Conservation (phyloP, 30 jellyfish, hydroid and myxozoan species). For the Clytia hemisphaerica region DNA sequence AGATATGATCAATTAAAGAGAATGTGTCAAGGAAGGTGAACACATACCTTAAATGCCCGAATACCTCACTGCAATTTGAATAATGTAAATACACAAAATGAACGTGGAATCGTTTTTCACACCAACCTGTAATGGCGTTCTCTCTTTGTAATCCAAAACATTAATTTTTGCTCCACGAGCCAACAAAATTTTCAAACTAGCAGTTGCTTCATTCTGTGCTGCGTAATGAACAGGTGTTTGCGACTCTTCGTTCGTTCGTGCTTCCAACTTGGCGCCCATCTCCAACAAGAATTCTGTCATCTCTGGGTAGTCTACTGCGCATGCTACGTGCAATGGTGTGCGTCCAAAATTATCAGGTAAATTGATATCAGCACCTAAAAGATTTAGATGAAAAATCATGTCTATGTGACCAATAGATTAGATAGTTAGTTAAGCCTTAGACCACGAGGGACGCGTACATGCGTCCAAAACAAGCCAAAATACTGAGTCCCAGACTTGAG, state of each 20-base stretch:
- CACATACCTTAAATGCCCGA: too few species aligned
- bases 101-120: neutral
- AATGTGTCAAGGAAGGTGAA: too few species aligned
- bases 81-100: too few species aligned
- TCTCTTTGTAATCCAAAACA: constrained; percentile 74
- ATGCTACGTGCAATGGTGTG: constrained; percentile 95
- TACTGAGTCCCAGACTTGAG: too few species aligned
- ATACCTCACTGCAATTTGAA: too few species aligned
- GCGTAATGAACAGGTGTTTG: constrained; percentile 93
- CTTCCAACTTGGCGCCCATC: constrained; percentile 65
- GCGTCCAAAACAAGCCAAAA: too few species aligned
- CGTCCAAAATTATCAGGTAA: constrained; percentile 78
- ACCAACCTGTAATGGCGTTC: constrained; percentile 95
- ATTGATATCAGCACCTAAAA: constrained; percentile 82
- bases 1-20: too few species aligned
- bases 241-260: constrained; percentile 71
- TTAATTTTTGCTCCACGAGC: constrained; percentile 63
- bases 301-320: constrained; percentile 90
- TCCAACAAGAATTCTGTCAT: constrained; percentile 70
- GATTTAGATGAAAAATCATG: too few species aligned
- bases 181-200: constrained; percentile 47
- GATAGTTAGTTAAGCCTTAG: too few species aligned
- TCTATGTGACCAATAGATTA: too few species aligned
- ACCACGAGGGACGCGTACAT: too few species aligned
- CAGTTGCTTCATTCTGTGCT: constrained; percentile 89